Evolutionary conservation across 2,113 vertebrate genomes (phyloP).

Genomic region (Phalacrocorax pelagicus): DNA sequence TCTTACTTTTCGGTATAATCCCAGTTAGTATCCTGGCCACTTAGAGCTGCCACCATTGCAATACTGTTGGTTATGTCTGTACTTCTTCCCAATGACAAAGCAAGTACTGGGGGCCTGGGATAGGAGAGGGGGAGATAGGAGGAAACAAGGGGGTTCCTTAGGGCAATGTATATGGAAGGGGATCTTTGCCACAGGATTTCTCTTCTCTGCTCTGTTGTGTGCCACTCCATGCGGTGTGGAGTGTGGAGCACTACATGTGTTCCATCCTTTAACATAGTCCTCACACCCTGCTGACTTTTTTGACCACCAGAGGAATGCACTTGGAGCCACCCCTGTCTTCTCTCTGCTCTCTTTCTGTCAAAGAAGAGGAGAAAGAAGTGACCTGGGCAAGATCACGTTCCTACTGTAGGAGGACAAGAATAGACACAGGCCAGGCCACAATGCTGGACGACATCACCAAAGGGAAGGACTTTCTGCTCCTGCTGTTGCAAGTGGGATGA

Average conservation of each 20-base stretch:
- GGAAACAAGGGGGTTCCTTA: accelerated
- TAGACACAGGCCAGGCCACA: not conserved
- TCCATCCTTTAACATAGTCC: not conserved
- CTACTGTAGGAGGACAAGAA: not conserved
- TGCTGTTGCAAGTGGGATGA: not conserved
- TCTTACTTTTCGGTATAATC: not conserved
- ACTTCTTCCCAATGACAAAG: not conserved
- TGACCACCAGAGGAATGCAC: not conserved
- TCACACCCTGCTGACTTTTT: not conserved
- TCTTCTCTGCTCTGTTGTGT: not conserved
- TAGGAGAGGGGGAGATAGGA: not conserved
- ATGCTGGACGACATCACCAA: not conserved
- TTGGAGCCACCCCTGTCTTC: not conserved
- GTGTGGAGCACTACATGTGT: not conserved
- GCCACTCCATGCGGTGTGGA: not conserved
- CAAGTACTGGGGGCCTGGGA: not conserved
- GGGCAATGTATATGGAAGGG: not conserved
- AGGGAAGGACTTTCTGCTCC: not conserved
- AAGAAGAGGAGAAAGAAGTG: not conserved
- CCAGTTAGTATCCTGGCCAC: not conserved
- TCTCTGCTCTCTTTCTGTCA: not conserved
- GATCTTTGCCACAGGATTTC: not conserved
- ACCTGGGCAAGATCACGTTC: not conserved
- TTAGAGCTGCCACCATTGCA: not conserved
- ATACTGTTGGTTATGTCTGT: not conserved